Base-by-base conservation (phyloP, 2,113 vertebrate species). In the Gasterosteus aculeatus region DNA sequence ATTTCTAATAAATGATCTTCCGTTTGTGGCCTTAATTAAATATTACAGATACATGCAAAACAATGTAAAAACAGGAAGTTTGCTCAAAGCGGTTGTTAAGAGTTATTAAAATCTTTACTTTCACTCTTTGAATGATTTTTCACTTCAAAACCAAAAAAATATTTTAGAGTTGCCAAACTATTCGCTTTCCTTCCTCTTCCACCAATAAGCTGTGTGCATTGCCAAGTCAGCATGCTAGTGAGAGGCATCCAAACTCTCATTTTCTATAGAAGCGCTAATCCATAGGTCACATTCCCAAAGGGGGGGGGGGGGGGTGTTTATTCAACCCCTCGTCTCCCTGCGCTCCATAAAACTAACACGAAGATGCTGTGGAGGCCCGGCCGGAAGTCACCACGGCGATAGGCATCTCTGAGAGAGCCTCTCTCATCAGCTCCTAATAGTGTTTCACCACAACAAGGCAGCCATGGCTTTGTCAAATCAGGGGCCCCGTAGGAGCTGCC, bases 321-420 rank as follows among this genome's bases (percentile, higher is more conserved):
- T 87, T 84, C 83, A 92, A 89, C 83, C 82, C 67, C 67, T 80
- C 85, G 82, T 87, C 70, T 54, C 75, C 81, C 33, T 5, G 63
- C 76, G 53, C 75, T 15, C 64, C 49, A 77, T 67, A 81, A 75
- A 90, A 85, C 85, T 74, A 88, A 84, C 83, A 88, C 41, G 38
- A 59, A 87, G 63, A 88, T 62, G 66, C 51, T 69, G 46, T 68
- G 64, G 82, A 88, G 84, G 82, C 11, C 72, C 59, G 42, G 63
- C 85, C 88, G 84, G 91, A 92, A 90, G 84, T 44, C 26, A 35
- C 56, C 47, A 53, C 35, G 14, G 29, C 0, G 75, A 88, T 85
- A 80, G 71, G 31, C 65, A 85, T 88, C 84, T 71, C 29, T 12
- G 35, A 86, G 58, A 90, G 74, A 78, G 81, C 84, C 77, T 91